phyloP scores from a whole-genome alignment of 2,113 vertebrate species.

The Sinocyclocheilus rhinocerous region DNA sequence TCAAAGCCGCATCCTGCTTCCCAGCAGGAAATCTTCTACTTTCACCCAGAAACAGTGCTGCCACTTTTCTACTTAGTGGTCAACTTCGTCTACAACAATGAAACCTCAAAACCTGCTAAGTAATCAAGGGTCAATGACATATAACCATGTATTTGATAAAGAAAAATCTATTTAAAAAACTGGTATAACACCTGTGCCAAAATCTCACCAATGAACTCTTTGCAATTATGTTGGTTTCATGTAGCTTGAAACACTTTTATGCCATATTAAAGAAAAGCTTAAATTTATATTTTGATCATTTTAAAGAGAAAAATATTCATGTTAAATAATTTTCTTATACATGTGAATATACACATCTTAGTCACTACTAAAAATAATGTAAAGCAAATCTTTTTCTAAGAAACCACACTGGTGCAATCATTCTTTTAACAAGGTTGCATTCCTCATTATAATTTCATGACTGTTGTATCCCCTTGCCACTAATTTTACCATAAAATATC shows the following conservation, averaged over 20 bases:
- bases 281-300: not conserved
- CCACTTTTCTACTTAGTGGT: conserved; percentile 35
- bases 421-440: not conserved
- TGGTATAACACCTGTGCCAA: not conserved
- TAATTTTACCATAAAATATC: not conserved
- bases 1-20: conserved; percentile 53
- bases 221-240: not conserved
- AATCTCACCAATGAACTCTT: not conserved
- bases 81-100: conserved; percentile 27
- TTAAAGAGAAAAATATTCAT: not conserved
- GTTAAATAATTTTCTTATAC: not conserved
- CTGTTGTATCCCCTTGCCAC: not conserved
- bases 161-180: not conserved
- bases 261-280: not conserved
- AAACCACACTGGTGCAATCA: not conserved
- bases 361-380: too few relatives aligned
- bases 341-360: not conserved
- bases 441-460: not conserved
- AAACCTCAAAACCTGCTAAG: not conserved
- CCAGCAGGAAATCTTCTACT: conserved; percentile 61
- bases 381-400: not conserved
- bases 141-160: not conserved
- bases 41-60: conserved; percentile 31
- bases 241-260: not conserved
- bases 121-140: not conserved